Evolutionary conservation across 2,113 vertebrate species (phyloP), one percentile per base, ranked within the genome.

Genomic region (Hippocampus barbouri): DNA sequence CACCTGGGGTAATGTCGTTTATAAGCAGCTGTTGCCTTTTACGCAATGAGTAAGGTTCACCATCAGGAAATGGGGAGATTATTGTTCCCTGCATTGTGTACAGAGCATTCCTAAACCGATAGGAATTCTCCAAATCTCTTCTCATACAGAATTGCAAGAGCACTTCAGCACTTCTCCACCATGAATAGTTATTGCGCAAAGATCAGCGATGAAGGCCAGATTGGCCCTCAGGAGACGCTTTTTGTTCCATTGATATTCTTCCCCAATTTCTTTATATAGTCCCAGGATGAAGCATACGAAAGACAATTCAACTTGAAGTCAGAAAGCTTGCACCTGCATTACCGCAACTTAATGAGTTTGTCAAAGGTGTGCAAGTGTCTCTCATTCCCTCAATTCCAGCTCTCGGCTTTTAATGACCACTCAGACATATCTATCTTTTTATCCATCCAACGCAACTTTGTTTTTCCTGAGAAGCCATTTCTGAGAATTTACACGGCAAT

Each of bases 311-410:
- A 70, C 73, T 27, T 79, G 56, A 77, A 73, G 72, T 73, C 71
- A 73, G 72, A 69, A 70, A 57, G 60, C 59, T 60, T 41, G 41
- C 66, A 73, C 43, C 62, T 51, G 79, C 65, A 76, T 83, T 83
- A 78, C 76, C 66, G n/a, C 71, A 23, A 67, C 76, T 65, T 89
- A 89, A 89, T 85, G 83, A 84, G 68, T 87, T 87, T 88, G 79
- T 78, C 78, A 73, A 79, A 69, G 82, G 78, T 85, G 71, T 61
- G 69, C 71, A 70, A 76, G 61, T 76, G 76, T 78, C 67, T 87
- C 62, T 77, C 69, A 70, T 77, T 84, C 74, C 76, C 66, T 65
- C 21, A 61, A 18, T 66, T 74, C 49, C 82, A 66, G 34, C 30
- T 12, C 23, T 9, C 70, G 69, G 53, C 38, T 77, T 86, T 81